phyloP scores from a whole-genome alignment of 1,140 invertebrate species.

The Phymorhynchus buccinoides region DNA sequence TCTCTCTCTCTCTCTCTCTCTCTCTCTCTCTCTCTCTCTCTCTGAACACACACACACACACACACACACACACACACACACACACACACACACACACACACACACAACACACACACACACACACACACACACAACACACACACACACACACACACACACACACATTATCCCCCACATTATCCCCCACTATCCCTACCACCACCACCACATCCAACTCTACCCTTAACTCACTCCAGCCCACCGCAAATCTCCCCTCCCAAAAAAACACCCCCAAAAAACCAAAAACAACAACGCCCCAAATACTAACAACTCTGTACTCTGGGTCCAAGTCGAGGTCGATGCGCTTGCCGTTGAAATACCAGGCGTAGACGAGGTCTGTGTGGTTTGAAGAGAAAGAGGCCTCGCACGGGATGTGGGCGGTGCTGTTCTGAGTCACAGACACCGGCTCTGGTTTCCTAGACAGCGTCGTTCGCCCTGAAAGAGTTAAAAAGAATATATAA shows the following conservation, averaged over 20 bases:
- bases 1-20: background rate
- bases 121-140: background rate
- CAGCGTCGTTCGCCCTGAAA: slow-evolving; percentile 44
- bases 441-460: slow-evolving; percentile 26
- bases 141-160: background rate
- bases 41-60: background rate
- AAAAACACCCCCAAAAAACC: background rate
- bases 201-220: too few relatives aligned
- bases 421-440: slow-evolving; percentile 48
- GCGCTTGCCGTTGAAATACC: slow-evolving; percentile 56
- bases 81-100: slow-evolving; percentile 8
- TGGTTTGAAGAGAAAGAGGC: slow-evolving; percentile 46
- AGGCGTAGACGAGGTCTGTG: slow-evolving; percentile 57
- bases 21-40: background rate
- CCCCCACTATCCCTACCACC: too few relatives aligned
- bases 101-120: background rate
- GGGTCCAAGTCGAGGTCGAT: slow-evolving; percentile 54
- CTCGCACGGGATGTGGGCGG: slow-evolving; percentile 57
- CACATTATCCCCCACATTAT: too few relatives aligned
- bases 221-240: background rate
- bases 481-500: background rate
- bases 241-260: background rate
- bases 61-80: slow-evolving; percentile 19
- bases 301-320: slow-evolving; percentile 49
- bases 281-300: background rate